phyloP scores from a whole-genome alignment of 2,797 vertebrate species.

The Scolopax rusticola region DNA sequence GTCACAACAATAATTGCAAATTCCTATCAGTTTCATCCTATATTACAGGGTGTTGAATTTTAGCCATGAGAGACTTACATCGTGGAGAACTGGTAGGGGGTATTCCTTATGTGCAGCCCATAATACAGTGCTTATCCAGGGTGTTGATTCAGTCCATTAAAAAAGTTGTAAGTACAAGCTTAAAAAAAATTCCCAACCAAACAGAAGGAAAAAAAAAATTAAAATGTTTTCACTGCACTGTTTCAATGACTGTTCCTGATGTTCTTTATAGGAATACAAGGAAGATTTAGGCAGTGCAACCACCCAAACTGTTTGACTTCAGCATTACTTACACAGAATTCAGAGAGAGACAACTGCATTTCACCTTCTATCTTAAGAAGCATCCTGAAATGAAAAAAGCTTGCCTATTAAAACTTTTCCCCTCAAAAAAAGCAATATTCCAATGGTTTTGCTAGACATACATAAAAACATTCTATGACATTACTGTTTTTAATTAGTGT shows the following conservation, averaged over 20 bases:
- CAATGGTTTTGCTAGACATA: neutral
- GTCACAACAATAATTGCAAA: conserved; percentile 76
- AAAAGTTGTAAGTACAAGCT: conserved; percentile 45
- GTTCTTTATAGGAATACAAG: conserved; percentile 8
- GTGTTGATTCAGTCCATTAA: conserved; percentile 27
- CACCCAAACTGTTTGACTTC: conserved; percentile 6
- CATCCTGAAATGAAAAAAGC: conserved; percentile 51
- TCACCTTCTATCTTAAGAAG: conserved; percentile 27
- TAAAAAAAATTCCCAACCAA: conserved; percentile 1
- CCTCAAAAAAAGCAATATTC: neutral
- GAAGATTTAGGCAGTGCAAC: conserved; percentile 60
- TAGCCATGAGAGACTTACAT: conserved; percentile 29
- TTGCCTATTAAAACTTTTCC: neutral
- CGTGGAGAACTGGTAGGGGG: conserved; percentile 32
- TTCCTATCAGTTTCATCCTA: conserved; percentile 66
- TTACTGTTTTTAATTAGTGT: neutral
- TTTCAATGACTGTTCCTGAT: conserved; percentile 31
- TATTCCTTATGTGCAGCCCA: conserved; percentile 46
- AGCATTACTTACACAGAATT: conserved; percentile 38
- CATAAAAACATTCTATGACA: neutral
- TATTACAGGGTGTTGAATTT: conserved; percentile 62
- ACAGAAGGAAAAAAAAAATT: neutral
- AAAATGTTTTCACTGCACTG: neutral
- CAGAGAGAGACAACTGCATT: conserved; percentile 1
- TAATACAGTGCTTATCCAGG: conserved; percentile 27